Conservation (phyloP, 2,113 vertebrate species). For the Pterocles orientalis region DNA sequence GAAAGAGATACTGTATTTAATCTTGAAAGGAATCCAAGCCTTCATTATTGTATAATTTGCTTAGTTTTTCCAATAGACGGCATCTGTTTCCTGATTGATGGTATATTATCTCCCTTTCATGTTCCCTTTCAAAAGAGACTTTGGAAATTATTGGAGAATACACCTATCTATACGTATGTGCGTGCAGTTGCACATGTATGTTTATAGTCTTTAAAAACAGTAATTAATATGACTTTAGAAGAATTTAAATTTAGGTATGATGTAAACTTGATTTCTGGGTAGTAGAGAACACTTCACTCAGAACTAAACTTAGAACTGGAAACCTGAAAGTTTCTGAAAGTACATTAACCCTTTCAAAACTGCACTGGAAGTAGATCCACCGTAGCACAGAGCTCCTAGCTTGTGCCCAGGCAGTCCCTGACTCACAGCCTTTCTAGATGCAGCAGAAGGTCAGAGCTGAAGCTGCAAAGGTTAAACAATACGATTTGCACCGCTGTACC, state of each 20-base stretch:
- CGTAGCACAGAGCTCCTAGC: not conserved
- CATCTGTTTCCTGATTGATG: constrained; percentile 17
- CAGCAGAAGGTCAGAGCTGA: not conserved
- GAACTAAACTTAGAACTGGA: not conserved
- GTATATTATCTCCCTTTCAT: not conserved
- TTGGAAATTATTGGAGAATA: not conserved
- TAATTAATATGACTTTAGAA: not conserved
- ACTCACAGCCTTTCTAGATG: not conserved
- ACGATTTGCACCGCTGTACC: not conserved
- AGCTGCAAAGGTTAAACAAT: not conserved
- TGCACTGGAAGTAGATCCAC: not conserved
- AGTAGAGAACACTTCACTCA: not conserved
- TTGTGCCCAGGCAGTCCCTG: not conserved
- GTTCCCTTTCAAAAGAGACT: not conserved
- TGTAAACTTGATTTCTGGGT: not conserved
- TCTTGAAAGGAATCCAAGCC: constrained; percentile 11
- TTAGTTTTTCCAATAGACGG: not conserved
- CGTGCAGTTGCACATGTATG: not conserved
- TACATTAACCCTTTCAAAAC: not conserved
- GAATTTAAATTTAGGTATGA: not conserved
- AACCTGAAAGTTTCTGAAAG: not conserved
- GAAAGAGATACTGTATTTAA: constrained; percentile 11
- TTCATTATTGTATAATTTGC: constrained; percentile 33
- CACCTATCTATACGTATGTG: not conserved
- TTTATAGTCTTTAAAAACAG: not conserved